Conservation (phyloP, 2,888 invertebrate genomes). For the Microctonus hyperodae region DNA sequence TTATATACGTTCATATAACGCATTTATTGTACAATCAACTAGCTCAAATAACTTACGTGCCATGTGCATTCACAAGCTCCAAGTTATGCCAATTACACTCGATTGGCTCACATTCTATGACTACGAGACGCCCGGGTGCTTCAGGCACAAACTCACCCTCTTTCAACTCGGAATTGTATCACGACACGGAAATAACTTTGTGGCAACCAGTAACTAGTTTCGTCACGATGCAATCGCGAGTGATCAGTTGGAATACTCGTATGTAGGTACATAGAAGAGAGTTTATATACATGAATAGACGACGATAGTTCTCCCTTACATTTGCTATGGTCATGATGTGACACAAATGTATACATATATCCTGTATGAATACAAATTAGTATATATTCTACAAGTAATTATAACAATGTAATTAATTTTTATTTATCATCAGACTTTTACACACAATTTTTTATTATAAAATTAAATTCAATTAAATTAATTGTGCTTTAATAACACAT, state of each 20-base stretch:
- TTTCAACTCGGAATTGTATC: conserved; percentile 5
- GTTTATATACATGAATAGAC: conserved; percentile 3
- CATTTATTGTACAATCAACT: background rate
- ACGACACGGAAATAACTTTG: conserved; percentile 19
- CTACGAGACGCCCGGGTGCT: background rate
- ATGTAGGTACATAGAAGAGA: background rate
- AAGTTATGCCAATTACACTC: conserved; percentile 24
- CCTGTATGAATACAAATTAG: too few relatives aligned
- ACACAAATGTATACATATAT: background rate
- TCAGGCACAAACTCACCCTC: background rate
- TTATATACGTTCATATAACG: background rate
- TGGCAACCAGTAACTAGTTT: conserved; percentile 21
- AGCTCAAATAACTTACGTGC: background rate
- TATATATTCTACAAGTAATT: too few relatives aligned
- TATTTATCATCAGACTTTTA: too few relatives aligned
- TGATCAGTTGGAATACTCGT: background rate
- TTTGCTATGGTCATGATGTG: background rate
- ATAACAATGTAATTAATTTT: too few relatives aligned
- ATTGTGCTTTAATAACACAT: too few relatives aligned
- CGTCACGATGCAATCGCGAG: conserved; percentile 4
- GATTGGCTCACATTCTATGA: conserved; percentile 19
- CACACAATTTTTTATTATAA: too few relatives aligned
- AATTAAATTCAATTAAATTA: too few relatives aligned
- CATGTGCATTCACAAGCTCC: background rate
- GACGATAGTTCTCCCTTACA: background rate